Evolutionary conservation across 2,888 invertebrate species (phyloP), one percentile per base, ranked within the genome.

Genomic region (Patella pellucida): DNA sequence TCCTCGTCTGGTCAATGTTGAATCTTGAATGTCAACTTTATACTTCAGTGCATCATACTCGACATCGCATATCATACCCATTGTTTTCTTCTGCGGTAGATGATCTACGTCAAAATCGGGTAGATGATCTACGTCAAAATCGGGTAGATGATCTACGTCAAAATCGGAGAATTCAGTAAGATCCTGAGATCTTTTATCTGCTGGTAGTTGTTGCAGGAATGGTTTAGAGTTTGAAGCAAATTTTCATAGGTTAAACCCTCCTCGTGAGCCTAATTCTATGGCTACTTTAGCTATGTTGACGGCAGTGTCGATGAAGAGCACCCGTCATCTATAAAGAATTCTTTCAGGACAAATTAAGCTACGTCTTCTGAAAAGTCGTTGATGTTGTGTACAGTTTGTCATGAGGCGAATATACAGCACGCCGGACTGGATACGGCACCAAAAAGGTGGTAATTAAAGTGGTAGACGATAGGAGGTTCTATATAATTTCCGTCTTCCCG

Each of bases 31-130:
- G 16, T 69, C 50, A 11, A 79, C 73, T 12, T 62, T 41, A 70
- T 80, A 80, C 12, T 71, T n/a, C 50, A 84, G 76, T 14, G 50
- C 50, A 71, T 84, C 84, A 14, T 31, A n/a, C n/a, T 76, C 72
- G 23, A 80, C 67, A 62, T 76, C 69, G 84, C 84, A 85, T 12
- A 11, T 23, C 16, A 85, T 67, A n/a, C 83, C 84, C 16, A 85
- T 75, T 16, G 76, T 75, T 52, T 79, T 73, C 19, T 79, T 76
- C 9, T 69, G 15, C 7, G 77, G 76, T 16, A 73, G 50, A 52
- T 71, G 71, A 70, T 76, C 77, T 52, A 62, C 54, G 2, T 75
- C 51, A n/a, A n/a, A n/a, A n/a, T n/a, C n/a, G n/a, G n/a, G 76
- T 16, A 73, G 50, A 52, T 71, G 71, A 70, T 76, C 77, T 52